Conservation (phyloP, 1,140 invertebrate genomes). For the Solenopsis fugax region DNA sequence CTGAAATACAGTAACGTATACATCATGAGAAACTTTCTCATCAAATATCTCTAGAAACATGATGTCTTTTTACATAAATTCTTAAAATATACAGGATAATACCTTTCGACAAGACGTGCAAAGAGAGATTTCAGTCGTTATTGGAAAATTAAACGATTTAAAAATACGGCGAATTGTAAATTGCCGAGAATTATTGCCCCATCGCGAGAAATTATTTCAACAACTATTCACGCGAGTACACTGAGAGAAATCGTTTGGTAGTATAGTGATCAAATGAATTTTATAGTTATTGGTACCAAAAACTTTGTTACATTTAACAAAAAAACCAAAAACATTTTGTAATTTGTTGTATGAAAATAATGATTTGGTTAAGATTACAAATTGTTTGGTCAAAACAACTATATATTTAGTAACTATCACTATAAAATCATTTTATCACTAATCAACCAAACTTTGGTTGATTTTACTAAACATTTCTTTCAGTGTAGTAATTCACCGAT, state of each 20-base stretch:
- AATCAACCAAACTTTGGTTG: too few relatives aligned
- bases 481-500: slow-evolving; percentile 21
- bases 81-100: background rate
- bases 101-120: background rate
- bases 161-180: background rate
- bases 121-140: background rate
- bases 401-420: too few relatives aligned
- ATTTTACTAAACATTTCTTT: too few relatives aligned
- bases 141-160: background rate
- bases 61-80: background rate
- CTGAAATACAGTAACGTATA: background rate
- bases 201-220: background rate
- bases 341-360: too few relatives aligned
- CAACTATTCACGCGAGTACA: slow-evolving; percentile 18
- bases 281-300: too few relatives aligned
- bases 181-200: background rate
- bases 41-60: background rate
- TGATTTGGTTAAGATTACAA: too few relatives aligned
- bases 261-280: too few relatives aligned
- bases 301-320: too few relatives aligned
- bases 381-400: too few relatives aligned
- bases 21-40: background rate
- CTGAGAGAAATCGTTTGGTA: too few relatives aligned
- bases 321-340: too few relatives aligned
- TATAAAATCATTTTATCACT: too few relatives aligned